These are phyloP conservation scores for Brachionus paranguensis DNA, from an alignment of 1,140 invertebrate species.

Conservation along the genomic window DNA sequence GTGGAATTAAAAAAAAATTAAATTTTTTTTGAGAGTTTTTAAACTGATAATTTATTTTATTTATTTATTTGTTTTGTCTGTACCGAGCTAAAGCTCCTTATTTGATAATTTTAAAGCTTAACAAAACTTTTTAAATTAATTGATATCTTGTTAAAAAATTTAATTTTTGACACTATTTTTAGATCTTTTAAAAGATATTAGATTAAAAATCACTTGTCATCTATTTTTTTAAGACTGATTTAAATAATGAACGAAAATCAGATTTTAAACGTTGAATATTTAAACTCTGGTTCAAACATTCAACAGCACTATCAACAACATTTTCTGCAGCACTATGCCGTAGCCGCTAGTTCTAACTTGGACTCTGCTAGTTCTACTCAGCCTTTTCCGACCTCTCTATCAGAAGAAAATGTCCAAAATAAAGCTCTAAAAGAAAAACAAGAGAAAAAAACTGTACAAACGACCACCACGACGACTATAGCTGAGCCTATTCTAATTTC, in stretches of 20 bases:
- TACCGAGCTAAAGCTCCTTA: too few species aligned
- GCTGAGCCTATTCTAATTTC: background rate
- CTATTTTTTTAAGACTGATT: background rate
- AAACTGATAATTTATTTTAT: too few species aligned
- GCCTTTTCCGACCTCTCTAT: background rate
- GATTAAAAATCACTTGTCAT: too few species aligned
- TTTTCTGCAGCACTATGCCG: slow-evolving; percentile 30
- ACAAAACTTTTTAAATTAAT: too few species aligned
- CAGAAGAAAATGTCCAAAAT: background rate
- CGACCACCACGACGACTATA: slow-evolving; percentile 17
- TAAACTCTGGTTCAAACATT: background rate
- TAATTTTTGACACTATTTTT: too few species aligned
- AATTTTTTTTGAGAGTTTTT: too few species aligned
- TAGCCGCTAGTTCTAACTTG: background rate
- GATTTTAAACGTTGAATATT: background rate
- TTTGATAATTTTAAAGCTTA: too few species aligned
- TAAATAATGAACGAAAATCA: background rate
- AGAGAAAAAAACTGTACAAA: slow-evolving; percentile 21
- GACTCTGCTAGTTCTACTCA: background rate
- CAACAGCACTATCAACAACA: slow-evolving; percentile 39
- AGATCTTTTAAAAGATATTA: too few species aligned
- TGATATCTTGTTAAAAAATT: too few species aligned
- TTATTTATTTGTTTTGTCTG: too few species aligned
- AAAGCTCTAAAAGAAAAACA: background rate
- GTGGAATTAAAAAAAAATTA: too few species aligned